These are phyloP conservation scores for Porites rus DNA, from an alignment of 92 coral and sea anemone species.

Conservation along the genomic window DNA sequence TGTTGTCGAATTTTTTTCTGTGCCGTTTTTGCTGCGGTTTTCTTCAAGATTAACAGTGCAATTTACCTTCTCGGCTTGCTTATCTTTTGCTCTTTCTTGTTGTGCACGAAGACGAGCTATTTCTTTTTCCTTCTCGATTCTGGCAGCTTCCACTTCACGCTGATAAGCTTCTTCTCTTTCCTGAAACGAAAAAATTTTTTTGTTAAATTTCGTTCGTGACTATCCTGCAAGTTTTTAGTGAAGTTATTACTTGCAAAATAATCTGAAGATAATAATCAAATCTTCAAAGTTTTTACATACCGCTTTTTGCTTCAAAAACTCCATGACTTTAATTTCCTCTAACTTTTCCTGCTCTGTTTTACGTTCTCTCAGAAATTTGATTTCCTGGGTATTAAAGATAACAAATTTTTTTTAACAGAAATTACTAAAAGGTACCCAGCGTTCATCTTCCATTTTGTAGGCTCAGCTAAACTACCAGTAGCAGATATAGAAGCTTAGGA, in stretches of 20 bases:
- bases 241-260: too few relatives aligned
- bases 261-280: too few relatives aligned
- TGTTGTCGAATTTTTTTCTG: too few relatives aligned
- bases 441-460: too few relatives aligned
- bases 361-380: conserved; percentile 69
- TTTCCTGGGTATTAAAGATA: conserved; percentile 62
- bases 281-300: conserved; percentile 40
- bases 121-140: conserved; percentile 93
- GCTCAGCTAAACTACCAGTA: too few relatives aligned
- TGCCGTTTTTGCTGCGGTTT: too few relatives aligned
- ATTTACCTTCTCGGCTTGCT: conserved; percentile 93
- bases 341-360: conserved; percentile 87
- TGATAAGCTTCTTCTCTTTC: conserved; percentile 98
- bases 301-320: conserved; percentile 93
- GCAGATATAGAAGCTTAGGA: too few relatives aligned
- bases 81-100: conserved; percentile 98
- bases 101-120: conserved; percentile 96
- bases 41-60: too few relatives aligned
- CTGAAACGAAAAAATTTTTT: conserved; percentile 10
- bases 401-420: neutral
- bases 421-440: too few relatives aligned
- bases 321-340: conserved; percentile 97
- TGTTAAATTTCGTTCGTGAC: too few relatives aligned
- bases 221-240: too few relatives aligned
- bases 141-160: conserved; percentile 83